A percentile compares a stretch with the other conserved stretches of the same genome.
Evolutionary conservation across 2,113 vertebrate genomes (phyloP).

Genomic region (Oreotrochilus melanogaster): DNA sequence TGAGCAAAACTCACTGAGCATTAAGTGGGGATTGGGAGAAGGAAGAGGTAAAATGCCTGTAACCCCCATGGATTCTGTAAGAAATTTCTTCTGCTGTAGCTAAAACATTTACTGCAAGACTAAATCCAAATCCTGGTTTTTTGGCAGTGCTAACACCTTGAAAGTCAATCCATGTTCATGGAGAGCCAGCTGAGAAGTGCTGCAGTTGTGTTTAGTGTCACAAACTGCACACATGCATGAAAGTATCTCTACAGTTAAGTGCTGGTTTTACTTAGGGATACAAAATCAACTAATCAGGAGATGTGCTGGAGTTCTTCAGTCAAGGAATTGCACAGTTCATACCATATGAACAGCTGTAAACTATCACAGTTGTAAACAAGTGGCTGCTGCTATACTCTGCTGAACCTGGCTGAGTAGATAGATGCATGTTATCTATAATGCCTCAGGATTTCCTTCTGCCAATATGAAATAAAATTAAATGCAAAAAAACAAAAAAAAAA

Average conservation of each 20-base stretch:
- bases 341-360: background rate
- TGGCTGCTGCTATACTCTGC: background rate
- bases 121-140: background rate
- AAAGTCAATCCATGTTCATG: background rate
- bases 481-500: background rate
- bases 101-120: background rate
- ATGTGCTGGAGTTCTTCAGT: background rate
- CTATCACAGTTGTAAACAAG: too few relatives aligned
- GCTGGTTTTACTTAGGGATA: background rate
- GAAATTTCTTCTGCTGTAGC: background rate
- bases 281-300: background rate
- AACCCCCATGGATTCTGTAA: background rate
- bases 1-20: background rate
- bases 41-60: background rate
- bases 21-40: background rate
- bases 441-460: constrained; percentile 35
- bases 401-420: constrained; percentile 4
- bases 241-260: background rate
- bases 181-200: background rate
- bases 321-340: background rate
- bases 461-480: constrained; percentile 22
- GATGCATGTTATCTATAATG: background rate
- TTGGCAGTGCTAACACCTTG: background rate
- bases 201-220: background rate
- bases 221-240: background rate